These are phyloP conservation scores for Thalassarche chlororhynchos DNA, from an alignment of 2,113 vertebrate species.

Conservation along the genomic window DNA sequence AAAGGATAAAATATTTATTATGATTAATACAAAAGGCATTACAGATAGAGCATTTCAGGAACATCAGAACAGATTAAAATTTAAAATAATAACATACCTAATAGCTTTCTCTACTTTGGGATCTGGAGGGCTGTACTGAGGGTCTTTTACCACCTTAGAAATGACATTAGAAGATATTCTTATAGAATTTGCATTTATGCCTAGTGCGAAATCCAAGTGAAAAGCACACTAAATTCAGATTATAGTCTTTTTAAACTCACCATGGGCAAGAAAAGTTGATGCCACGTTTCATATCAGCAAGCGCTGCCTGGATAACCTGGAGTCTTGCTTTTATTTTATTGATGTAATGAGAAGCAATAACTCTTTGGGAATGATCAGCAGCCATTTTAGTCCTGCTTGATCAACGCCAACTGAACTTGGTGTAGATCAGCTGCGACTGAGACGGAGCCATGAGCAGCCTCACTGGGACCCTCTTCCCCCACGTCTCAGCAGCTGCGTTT, in stretches of 20 bases:
- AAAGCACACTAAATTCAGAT: neutral
- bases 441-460: neutral
- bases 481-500: neutral
- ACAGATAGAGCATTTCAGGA: neutral
- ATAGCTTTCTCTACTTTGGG: constrained; percentile 24
- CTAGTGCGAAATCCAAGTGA: neutral
- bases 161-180: neutral
- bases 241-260: neutral
- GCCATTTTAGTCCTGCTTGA: constrained; percentile 31
- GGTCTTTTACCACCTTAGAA: constrained; percentile 39
- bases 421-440: neutral
- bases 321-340: neutral
- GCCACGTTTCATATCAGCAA: neutral
- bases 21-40: constrained; percentile 54
- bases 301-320: neutral
- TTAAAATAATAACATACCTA: constrained; percentile 55
- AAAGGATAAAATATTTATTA: constrained; percentile 54
- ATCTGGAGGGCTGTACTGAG: constrained; percentile 55
- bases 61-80: neutral
- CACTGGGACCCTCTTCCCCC: neutral
- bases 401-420: neutral
- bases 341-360: neutral
- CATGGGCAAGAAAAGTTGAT: neutral
- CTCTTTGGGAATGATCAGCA: neutral
- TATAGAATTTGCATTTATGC: neutral